Conservation (phyloP, 2,797 vertebrate species). For the Pseudochirops cupreus region DNA sequence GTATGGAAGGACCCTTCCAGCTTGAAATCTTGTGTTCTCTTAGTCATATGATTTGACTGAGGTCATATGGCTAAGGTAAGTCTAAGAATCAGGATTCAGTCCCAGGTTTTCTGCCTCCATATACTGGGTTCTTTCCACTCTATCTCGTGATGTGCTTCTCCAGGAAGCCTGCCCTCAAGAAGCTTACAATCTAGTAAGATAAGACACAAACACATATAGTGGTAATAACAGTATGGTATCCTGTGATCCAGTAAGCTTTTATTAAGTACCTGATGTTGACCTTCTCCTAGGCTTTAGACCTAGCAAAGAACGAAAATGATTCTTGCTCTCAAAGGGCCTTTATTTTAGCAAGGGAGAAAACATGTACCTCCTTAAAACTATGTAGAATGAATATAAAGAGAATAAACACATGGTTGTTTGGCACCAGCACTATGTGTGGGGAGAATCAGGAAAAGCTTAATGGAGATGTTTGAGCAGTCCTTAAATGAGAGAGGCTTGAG, state of each 20-base stretch:
- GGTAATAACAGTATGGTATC: not conserved
- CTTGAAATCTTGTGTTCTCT: not conserved
- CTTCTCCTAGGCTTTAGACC: not conserved
- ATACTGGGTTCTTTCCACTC: not conserved
- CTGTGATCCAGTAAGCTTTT: not conserved
- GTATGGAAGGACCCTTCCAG: not conserved
- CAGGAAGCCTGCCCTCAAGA: not conserved
- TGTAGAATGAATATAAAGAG: not conserved
- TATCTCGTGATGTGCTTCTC: not conserved
- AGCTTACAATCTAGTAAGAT: not conserved
- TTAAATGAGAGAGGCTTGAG: not conserved
- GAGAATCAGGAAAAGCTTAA: not conserved
- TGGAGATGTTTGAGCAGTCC: not conserved
- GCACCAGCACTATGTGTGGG: not conserved
- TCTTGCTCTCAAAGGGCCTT: not conserved
- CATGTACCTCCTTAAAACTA: not conserved
- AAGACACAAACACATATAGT: not conserved
- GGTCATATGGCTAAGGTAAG: not conserved
- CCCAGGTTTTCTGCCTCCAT: not conserved
- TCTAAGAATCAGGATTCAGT: not conserved
- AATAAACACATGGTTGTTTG: not conserved
- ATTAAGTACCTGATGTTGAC: not conserved
- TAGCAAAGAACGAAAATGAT: not conserved
- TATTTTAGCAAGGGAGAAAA: not conserved
- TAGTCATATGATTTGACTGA: not conserved